Percentiles rank a stretch among this genome's conserved stretches.
These are phyloP conservation scores for Eilema caniola DNA, from an alignment of 2,888 invertebrate species.

Conservation along the genomic window DNA sequence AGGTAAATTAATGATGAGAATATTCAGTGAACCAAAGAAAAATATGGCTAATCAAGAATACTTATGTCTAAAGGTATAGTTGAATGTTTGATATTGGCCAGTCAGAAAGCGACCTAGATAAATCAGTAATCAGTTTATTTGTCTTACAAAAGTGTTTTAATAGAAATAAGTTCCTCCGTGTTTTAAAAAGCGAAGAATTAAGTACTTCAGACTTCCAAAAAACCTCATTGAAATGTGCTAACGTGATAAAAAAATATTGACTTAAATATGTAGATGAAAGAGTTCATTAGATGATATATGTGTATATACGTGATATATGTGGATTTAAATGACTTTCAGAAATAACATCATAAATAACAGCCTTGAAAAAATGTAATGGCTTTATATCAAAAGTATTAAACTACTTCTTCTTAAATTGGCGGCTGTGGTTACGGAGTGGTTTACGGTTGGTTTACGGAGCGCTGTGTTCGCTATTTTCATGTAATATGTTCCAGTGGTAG, in stretches of 20 bases:
- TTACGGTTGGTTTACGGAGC: no score
- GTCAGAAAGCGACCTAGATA: background rate
- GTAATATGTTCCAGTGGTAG: slow-evolving; percentile 40
- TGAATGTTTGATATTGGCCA: background rate
- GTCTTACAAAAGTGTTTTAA: no score
- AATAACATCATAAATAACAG: background rate
- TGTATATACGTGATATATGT: no score
- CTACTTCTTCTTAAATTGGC: background rate
- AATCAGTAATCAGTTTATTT: no score
- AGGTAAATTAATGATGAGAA: slow-evolving; percentile 21
- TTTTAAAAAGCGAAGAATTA: no score
- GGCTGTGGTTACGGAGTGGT: slow-evolving; percentile 23
- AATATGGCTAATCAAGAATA: background rate
- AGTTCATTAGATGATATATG: no score
- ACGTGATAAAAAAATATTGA: no score
- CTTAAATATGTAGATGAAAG: no score
- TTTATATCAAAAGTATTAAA: background rate
- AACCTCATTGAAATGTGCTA: no score
- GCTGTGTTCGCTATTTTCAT: slow-evolving; percentile 37
- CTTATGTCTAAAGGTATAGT: background rate
- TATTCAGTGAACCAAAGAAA: background rate
- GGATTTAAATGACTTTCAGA: no score
- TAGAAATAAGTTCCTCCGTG: no score
- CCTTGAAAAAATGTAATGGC: background rate
- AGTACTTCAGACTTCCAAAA: no score